phyloP scores from a whole-genome alignment of 2,113 vertebrate species.

The Nyctereutes procyonoides region DNA sequence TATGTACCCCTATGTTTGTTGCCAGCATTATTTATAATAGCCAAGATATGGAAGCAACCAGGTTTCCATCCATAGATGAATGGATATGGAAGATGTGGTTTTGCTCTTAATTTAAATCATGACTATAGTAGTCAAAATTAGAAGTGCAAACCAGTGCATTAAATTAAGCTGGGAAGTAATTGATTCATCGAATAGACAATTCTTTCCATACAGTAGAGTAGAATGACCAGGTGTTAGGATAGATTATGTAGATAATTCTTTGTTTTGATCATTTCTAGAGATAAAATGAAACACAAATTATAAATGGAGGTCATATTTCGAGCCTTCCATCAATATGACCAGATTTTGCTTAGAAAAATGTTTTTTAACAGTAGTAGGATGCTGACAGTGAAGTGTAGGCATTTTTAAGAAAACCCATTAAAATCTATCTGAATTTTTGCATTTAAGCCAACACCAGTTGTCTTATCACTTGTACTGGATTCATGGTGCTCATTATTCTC shows the following conservation, averaged over 20 bases:
- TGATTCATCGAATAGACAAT: neutral
- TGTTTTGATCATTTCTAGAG: neutral
- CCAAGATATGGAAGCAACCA: neutral
- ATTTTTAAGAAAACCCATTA: neutral
- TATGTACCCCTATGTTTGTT: neutral
- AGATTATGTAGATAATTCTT: neutral
- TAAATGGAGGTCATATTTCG: neutral
- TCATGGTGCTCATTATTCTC: neutral
- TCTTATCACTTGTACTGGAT: neutral
- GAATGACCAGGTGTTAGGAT: neutral
- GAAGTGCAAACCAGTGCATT: neutral
- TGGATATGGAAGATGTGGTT: neutral
- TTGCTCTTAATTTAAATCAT: constrained; percentile 46
- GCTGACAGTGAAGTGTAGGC: neutral
- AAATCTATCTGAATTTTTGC: neutral
- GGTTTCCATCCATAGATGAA: neutral
- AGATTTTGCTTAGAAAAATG: neutral
- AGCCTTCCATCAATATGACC: neutral
- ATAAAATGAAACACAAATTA: neutral
- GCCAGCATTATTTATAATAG: neutral
- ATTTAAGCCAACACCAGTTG: neutral
- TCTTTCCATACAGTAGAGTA: neutral
- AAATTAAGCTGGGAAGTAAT: constrained; percentile 4
- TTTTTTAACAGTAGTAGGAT: neutral
- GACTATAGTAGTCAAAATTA: neutral